Percentiles rank a stretch among this genome's conserved stretches.
Conservation (phyloP, 2,797 vertebrate species). For the Lacerta viridis region DNA sequence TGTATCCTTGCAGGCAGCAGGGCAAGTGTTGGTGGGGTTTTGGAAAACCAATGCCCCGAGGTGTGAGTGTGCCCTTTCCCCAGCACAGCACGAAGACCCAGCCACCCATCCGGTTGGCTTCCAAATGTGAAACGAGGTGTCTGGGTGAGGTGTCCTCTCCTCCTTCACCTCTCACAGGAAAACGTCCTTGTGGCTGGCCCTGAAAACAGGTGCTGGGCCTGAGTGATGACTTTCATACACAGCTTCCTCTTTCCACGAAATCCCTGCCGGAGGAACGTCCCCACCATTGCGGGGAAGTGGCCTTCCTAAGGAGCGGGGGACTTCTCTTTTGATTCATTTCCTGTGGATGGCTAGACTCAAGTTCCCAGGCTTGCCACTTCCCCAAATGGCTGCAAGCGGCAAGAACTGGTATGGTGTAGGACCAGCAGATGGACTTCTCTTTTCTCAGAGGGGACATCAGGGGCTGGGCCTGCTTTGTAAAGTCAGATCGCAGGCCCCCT, state of each 20-base stretch:
- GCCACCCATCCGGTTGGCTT: neutral
- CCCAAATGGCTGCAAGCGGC: neutral
- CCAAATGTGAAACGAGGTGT: neutral
- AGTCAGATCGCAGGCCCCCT: neutral
- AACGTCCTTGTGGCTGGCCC: neutral
- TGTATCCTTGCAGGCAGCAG: neutral
- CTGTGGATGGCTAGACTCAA: neutral
- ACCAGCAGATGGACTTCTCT: neutral
- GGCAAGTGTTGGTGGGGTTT: too few species aligned
- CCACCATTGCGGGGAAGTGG: neutral
- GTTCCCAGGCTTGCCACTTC: neutral
- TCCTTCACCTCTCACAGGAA: neutral
- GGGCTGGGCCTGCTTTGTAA: neutral
- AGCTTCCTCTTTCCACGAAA: constrained; percentile 3
- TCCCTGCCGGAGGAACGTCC: neutral
- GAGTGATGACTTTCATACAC: neutral
- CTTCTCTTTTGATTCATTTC: constrained; percentile 28
- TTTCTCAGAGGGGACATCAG: neutral
- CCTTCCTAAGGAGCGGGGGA: neutral
- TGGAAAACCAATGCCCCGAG: too few species aligned
- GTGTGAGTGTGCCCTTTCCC: too few species aligned
- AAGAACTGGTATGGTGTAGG: neutral
- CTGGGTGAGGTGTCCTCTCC: neutral
- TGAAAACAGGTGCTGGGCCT: neutral
- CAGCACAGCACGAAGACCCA: neutral